phyloP scores from a whole-genome alignment of 2,113 vertebrate species.

The Brachionichthys hirsutus region DNA sequence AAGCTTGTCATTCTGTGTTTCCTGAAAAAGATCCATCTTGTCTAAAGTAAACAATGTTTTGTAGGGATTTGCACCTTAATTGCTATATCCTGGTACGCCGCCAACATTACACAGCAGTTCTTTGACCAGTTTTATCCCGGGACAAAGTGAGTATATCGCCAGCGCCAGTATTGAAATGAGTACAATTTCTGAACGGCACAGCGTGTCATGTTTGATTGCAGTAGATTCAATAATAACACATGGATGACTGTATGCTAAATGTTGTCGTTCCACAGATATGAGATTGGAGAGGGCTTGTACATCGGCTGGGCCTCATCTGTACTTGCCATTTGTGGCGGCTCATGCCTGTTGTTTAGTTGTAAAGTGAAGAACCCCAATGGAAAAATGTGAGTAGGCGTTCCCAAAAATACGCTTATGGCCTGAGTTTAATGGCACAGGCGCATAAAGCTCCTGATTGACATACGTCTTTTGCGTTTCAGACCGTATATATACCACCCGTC shows the following conservation, averaged over 20 bases:
- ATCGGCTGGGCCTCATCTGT: slow-evolving; percentile 77
- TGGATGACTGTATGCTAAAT: background rate
- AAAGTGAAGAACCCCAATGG: slow-evolving; percentile 16
- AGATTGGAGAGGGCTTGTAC: slow-evolving; percentile 77
- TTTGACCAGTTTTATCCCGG: slow-evolving; percentile 82
- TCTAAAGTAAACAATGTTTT: slow-evolving; percentile 10
- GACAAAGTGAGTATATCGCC: slow-evolving; percentile 81
- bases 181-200: background rate
- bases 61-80: slow-evolving; percentile 84
- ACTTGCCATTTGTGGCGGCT: slow-evolving; percentile 70
- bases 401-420: background rate
- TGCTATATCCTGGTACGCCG: slow-evolving; percentile 86
- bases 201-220: background rate
- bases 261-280: slow-evolving; percentile 65
- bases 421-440: rapidly evolving
- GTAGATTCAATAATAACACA: background rate
- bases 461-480: slow-evolving; percentile 34
- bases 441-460: background rate
- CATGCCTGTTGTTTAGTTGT: slow-evolving; percentile 68
- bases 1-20: too few relatives aligned
- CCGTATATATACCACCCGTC: slow-evolving; percentile 54
- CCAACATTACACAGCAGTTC: slow-evolving; percentile 84
- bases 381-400: slow-evolving; percentile 59
- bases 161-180: background rate
- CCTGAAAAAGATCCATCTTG: background rate